Base-by-base conservation (phyloP, 37 sponge, comb jelly and placozoan species). In the Ianthella basta region DNA sequence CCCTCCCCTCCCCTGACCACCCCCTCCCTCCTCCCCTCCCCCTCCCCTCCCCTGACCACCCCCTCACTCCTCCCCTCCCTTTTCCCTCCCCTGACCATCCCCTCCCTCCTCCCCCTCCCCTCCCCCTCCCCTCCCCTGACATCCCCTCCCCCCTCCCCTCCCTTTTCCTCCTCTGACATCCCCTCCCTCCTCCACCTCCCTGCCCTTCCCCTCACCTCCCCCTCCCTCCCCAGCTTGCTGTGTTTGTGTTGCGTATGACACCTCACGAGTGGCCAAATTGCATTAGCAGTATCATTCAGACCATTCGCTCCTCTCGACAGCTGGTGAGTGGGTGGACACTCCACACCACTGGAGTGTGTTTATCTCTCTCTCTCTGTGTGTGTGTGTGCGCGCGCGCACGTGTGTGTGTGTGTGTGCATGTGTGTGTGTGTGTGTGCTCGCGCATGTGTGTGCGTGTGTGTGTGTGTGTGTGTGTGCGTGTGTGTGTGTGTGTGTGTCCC, bases 181-280 rank as follows among this genome's bases (percentile, higher is more conserved):
- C 50, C 8, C 6, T 8, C 8, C 50, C 50, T 44, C 50, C 50
- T 8, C 50, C 50, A 10, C 50, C 50, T 44, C 6, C 50, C 50
- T 8, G 6, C 3, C 50, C 50, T 8, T 8, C 8, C 50, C 50
- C 8, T 3, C 50, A 3, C 50, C 50, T 44, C 50, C 50, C 50
- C 50, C 50, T 44, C 50, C 50, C 8, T 44, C 50, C 50, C 50
- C 50, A 75, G 78, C 54, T 93, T 72, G 87, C 84, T 65, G 84
- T 35, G 50, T 84, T 88, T 53, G 87, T 83, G 21, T 87, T 93
- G 27, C 56, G 86, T 33, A 86, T 90, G 1, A 80, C 89, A 60
- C 93, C 93, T 21, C 83, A 89, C 12, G 55, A 78, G 24, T 93
- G 93, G 93, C 93, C 93, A 18, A 89, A 93, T 36, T 59, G 87